Percentiles rank a stretch among this genome's conserved stretches.
Evolutionary conservation across 2,888 invertebrate genomes (phyloP).

Genomic region (Lissocephala sabroskyi): DNA sequence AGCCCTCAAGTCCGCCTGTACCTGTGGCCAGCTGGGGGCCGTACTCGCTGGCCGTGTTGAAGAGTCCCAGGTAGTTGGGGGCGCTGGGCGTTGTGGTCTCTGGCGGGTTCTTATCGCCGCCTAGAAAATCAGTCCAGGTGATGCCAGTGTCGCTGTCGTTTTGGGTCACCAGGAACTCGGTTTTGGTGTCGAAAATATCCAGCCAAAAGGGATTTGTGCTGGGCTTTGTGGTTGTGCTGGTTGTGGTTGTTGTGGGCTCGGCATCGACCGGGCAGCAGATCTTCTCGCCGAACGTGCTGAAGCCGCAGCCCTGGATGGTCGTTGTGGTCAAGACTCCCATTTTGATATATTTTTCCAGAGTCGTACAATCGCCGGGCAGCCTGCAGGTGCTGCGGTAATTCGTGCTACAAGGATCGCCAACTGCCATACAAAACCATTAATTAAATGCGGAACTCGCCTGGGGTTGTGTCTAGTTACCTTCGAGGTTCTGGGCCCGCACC

Average conservation of each 20-base stretch:
- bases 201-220: slow-evolving; percentile 30
- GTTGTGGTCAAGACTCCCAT: slow-evolving; percentile 12
- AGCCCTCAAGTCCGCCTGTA: neutral
- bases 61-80: neutral
- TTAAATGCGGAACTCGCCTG: too few relatives aligned
- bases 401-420: slow-evolving; percentile 47
- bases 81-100: neutral
- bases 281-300: slow-evolving; percentile 34
- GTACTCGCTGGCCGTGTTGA: too few relatives aligned
- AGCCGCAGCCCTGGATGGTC: slow-evolving; percentile 31
- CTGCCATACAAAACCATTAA: too few relatives aligned
- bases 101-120: too few relatives aligned
- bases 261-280: slow-evolving; percentile 35
- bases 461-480: too few relatives aligned
- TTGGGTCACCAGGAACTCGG: slow-evolving; percentile 25
- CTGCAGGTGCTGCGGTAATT: slow-evolving; percentile 38
- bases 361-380: slow-evolving; percentile 23
- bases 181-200: slow-evolving; percentile 36
- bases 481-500: too few relatives aligned
- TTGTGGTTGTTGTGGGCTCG: neutral
- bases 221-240: slow-evolving; percentile 2
- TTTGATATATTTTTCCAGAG: slow-evolving; percentile 17
- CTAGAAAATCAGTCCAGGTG: neutral
- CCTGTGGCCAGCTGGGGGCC: too few relatives aligned
- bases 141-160: neutral